Evolutionary conservation across 2,113 vertebrate species (phyloP), one percentile per base, ranked within the genome.

Genomic region (Willisornis vidua): DNA sequence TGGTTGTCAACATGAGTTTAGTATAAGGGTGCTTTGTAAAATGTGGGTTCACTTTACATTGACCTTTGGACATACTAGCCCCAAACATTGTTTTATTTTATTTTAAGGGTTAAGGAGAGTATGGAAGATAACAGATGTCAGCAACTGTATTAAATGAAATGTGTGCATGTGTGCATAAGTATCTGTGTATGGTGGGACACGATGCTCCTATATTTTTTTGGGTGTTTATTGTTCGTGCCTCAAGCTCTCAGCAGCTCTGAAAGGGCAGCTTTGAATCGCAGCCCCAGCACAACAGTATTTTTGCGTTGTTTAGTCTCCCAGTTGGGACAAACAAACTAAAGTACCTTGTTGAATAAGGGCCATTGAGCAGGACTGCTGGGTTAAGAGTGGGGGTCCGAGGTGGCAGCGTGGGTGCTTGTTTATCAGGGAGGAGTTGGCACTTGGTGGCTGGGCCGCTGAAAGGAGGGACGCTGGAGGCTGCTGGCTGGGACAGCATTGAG

Each of bases 1-100:
- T 99, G 99, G 98, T 98, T 99, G 99, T 99, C 99, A 99, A 98
- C 97, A 98, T 71, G 83, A 97, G 98, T 99, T 99, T 99, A 98
- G 94, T 92, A 98, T 97, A 94, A 98, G 96, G 97, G 97, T 97
- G 90, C 77, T 87, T 92, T 59, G 94, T 96, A 98, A 98, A 98
- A 91, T 83, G 71, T 92, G 96, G 97, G 97, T 98, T 97, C 94
- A 86, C 94, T 97, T 96, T 97, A 94, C 80, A 87, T 55, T 97
- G 96, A 97, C 97, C 98, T 98, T 97, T 97, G 96, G 96, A 96
- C 96, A 46, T 59, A 73, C 83, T 52, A 97, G 96, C 95, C 96
- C 63, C 70, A 94, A 96, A 97, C 82, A 76, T 61, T 94, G 93
- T 46, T 80, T 84, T 76, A 29, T 79, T 58, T 61, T 76, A 43